Evolutionary conservation across 2,888 invertebrate genomes (phyloP).

Genomic region (Antheraea yamamai): DNA sequence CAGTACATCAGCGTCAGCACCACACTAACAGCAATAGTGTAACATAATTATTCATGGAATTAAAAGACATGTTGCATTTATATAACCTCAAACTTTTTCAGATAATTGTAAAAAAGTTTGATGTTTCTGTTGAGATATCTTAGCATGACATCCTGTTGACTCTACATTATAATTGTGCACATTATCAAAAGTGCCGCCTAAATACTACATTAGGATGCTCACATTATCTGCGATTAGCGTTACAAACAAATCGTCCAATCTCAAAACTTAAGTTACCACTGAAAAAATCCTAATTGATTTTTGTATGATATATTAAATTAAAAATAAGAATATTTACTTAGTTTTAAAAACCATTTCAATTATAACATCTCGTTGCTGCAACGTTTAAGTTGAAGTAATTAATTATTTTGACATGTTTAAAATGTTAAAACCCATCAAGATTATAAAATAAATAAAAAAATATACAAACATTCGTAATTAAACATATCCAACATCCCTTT

Average conservation of each 20-base stretch:
- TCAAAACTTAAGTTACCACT: neutral
- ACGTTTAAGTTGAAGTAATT: no score
- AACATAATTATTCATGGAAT: no score
- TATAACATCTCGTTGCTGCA: no score
- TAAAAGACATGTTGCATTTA: neutral
- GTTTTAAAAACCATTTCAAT: no score
- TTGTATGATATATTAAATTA: neutral
- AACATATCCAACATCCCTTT: no score
- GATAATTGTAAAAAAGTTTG: neutral
- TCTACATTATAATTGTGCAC: neutral
- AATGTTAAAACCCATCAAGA: no score
- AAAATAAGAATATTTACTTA: no score
- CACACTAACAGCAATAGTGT: no score
- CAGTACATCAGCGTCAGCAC: no score
- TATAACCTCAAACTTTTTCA: neutral
- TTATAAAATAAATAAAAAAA: no score
- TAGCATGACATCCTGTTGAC: neutral
- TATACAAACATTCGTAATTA: no score
- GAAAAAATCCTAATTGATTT: neutral
- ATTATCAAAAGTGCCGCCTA: neutral
- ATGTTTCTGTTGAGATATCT: neutral
- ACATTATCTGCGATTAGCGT: neutral
- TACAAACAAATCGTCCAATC: neutral
- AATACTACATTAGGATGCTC: neutral
- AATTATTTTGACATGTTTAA: no score